Conservation (phyloP, 2,797 vertebrate genomes). For the Tokudaia tokunoshimensis region DNA sequence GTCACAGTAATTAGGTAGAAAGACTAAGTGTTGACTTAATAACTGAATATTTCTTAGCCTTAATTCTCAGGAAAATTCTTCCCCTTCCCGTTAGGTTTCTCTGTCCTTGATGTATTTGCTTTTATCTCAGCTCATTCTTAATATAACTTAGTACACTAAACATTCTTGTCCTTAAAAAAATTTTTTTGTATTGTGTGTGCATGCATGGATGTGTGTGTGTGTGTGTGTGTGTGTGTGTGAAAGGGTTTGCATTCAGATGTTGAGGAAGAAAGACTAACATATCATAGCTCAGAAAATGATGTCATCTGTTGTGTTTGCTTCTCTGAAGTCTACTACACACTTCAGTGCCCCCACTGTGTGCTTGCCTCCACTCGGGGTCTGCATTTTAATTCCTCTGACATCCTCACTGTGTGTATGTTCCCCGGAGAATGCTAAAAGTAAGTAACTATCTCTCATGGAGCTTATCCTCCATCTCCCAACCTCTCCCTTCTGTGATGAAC, state of each 20-base stretch:
- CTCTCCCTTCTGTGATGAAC: not conserved
- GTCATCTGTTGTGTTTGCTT: not conserved
- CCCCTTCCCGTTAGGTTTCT: not conserved
- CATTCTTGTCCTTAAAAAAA: constrained; percentile 9
- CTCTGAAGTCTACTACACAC: not conserved
- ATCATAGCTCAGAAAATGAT: not conserved
- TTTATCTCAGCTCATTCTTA: not conserved
- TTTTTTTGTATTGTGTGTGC: not conserved
- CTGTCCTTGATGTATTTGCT: not conserved
- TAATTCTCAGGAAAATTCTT: constrained; percentile 25
- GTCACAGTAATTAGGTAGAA: constrained; percentile 34
- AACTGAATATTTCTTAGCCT: constrained; percentile 27
- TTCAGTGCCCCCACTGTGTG: not conserved
- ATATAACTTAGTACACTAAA: not conserved
- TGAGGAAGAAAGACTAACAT: not conserved
- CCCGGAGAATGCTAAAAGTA: not conserved
- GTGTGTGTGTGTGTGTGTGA: not conserved
- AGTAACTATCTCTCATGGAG: not conserved
- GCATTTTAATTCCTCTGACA: not conserved
- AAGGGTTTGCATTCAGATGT: not conserved
- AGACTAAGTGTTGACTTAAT: constrained; percentile 53
- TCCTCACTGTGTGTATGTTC: not conserved
- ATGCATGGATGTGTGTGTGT: not conserved
- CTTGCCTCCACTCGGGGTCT: not conserved
- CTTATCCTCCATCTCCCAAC: not conserved